Evolutionary conservation across 2,888 invertebrate species (phyloP).

Genomic region (Drosophila anomalata): DNA sequence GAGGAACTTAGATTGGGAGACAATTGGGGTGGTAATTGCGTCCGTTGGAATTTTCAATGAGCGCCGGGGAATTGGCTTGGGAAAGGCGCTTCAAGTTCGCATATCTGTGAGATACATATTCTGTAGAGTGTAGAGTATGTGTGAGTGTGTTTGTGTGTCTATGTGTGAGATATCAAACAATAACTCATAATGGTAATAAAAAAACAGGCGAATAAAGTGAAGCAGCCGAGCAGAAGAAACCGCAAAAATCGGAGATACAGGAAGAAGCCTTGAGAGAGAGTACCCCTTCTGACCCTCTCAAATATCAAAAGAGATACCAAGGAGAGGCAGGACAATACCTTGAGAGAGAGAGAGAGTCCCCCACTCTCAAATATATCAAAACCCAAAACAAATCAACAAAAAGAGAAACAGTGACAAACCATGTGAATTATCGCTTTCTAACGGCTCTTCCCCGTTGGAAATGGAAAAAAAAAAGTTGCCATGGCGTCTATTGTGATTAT

Average conservation of each 20-base stretch:
- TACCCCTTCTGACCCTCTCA: not conserved
- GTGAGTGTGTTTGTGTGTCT: conserved; percentile 7
- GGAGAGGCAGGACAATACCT: conserved; percentile 12
- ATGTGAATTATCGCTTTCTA: conserved; percentile 27
- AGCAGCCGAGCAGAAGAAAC: conserved; percentile 5
- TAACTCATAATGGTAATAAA: conserved; percentile 42
- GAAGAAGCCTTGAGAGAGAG: conserved; percentile 24
- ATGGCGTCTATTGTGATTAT: conserved; percentile 71
- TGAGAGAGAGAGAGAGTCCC: conserved; percentile 7
- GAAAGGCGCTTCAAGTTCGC: conserved; percentile 10
- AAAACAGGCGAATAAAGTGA: conserved; percentile 19
- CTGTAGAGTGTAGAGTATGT: not conserved
- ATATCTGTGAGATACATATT: conserved; percentile 3
- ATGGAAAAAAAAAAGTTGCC: conserved; percentile 26
- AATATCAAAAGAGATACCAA: not conserved
- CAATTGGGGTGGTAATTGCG: conserved; percentile 54
- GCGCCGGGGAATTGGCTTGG: conserved; percentile 23
- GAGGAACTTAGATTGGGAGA: conserved; percentile 48
- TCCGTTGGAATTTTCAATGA: conserved; percentile 51
- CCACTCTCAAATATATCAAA: conserved; percentile 11
- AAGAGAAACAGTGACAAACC: conserved; percentile 23
- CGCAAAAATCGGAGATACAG: conserved; percentile 12
- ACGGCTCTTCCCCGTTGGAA: not conserved
- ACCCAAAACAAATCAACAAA: conserved; percentile 9
- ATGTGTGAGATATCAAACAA: conserved; percentile 40